A percentile compares a stretch with the other conserved stretches of the same genome.
Conservation (phyloP, 1,140 invertebrate genomes). For the Venturia canescens region DNA sequence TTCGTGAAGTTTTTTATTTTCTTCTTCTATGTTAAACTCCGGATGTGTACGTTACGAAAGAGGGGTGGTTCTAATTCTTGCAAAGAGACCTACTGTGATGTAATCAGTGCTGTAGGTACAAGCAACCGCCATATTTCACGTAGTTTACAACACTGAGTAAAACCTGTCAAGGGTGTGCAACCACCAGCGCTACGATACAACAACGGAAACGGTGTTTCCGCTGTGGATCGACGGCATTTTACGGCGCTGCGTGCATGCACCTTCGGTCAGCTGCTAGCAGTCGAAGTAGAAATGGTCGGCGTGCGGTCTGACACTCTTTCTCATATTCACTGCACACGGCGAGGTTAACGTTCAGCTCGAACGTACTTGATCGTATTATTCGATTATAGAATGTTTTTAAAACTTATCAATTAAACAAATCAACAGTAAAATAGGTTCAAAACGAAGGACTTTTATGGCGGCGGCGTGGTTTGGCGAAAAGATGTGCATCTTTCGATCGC, state of each 20-base stretch:
- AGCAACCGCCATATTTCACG: conserved; percentile 62
- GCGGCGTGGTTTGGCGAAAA: too few species aligned
- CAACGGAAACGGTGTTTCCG: conserved; percentile 3
- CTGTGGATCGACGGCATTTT: conserved; percentile 41
- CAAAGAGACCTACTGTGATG: conserved; percentile 58
- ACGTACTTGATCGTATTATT: conserved; percentile 51
- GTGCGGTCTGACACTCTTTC: conserved; percentile 40
- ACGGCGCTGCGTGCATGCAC: conserved; percentile 57
- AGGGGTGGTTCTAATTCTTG: conserved; percentile 58
- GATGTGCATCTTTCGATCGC: too few species aligned
- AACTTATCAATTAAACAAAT: too few species aligned
- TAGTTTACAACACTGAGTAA: conserved; percentile 60
- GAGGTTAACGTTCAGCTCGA: conserved; percentile 59
- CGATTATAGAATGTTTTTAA: background rate
- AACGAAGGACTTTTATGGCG: too few species aligned
- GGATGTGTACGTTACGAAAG: conserved; percentile 48
- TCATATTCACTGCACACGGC: conserved; percentile 38
- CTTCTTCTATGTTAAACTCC: background rate
- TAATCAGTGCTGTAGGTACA: conserved; percentile 55
- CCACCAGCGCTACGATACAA: conserved; percentile 23
- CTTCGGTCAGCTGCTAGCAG: conserved; percentile 25
- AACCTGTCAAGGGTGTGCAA: conserved; percentile 8
- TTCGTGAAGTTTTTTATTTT: conserved; percentile 10
- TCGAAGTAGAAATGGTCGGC: conserved; percentile 59
- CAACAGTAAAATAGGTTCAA: too few species aligned